These are phyloP conservation scores for Vespertilio murinus DNA, from an alignment of 2,797 vertebrate species.

Conservation along the genomic window DNA sequence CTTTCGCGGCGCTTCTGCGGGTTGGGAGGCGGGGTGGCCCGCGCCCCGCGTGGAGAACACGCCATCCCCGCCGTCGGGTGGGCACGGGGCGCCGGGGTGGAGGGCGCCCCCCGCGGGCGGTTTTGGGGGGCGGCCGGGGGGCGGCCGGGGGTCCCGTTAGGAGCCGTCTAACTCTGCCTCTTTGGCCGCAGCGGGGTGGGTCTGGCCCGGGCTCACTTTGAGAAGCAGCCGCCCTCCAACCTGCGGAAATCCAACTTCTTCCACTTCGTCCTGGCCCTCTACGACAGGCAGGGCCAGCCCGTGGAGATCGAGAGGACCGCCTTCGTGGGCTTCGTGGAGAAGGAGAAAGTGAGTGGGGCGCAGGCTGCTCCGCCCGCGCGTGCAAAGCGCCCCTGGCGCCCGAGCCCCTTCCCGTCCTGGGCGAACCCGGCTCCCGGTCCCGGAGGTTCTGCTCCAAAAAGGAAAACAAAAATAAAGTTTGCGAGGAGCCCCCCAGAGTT, in stretches of 20 bases:
- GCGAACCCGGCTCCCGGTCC: slow-evolving; percentile 15
- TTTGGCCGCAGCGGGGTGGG: slow-evolving; percentile 96
- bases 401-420: slow-evolving; percentile 43
- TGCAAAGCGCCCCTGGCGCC: neutral
- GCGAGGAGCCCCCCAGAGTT: neutral
- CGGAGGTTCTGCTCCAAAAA: neutral
- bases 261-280: slow-evolving; percentile 98
- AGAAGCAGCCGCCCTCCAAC: slow-evolving; percentile 99
- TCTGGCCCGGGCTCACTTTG: slow-evolving; percentile 98
- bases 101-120: neutral
- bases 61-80: neutral
- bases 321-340: slow-evolving; percentile 98
- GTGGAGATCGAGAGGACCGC: slow-evolving; percentile 99
- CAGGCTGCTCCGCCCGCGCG: too few relatives aligned
- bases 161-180: slow-evolving; percentile 80
- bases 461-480: neutral
- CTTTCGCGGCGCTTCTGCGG: slow-evolving; percentile 54
- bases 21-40: neutral
- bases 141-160: neutral
- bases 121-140: neutral
- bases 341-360: slow-evolving; percentile 98
- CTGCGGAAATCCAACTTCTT: slow-evolving; percentile 99
- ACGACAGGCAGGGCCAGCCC: slow-evolving; percentile 98
- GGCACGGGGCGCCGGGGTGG: neutral
- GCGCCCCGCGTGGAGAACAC: neutral